Percentiles rank a stretch among this genome's conserved stretches.
These are phyloP conservation scores for Synanthedon tipuliformis DNA, from an alignment of 2,888 invertebrate genomes.

Conservation along the genomic window DNA sequence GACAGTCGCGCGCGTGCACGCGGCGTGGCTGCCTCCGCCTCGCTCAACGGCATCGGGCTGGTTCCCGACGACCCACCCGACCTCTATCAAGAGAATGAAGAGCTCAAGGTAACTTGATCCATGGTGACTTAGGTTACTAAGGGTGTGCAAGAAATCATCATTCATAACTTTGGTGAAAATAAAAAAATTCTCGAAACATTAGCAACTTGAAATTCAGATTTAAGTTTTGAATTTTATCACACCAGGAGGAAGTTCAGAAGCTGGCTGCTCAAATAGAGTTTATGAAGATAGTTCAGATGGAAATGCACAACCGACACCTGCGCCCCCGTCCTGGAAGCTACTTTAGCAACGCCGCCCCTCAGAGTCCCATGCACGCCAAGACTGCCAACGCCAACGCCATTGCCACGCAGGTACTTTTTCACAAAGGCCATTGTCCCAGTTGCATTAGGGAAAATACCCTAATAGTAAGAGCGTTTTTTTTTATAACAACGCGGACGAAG, in stretches of 20 bases:
- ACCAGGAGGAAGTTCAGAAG: slow-evolving; percentile 90
- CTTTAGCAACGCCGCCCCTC: slow-evolving; percentile 67
- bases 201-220: too few relatives aligned
- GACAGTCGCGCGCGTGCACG: slow-evolving; percentile 86
- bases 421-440: background rate
- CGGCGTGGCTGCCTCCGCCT: slow-evolving; percentile 87
- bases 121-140: too few relatives aligned
- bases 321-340: slow-evolving; percentile 87
- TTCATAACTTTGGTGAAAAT: too few relatives aligned
- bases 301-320: slow-evolving; percentile 89
- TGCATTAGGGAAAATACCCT: too few relatives aligned
- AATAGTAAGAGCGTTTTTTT: too few relatives aligned
- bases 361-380: slow-evolving; percentile 45
- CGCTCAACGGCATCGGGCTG: slow-evolving; percentile 86
- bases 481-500: too few relatives aligned
- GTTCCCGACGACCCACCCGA: slow-evolving; percentile 88
- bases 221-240: background rate
- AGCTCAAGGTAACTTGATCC: slow-evolving; percentile 80
- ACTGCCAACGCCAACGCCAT: slow-evolving; percentile 20
- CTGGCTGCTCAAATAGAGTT: slow-evolving; percentile 92
- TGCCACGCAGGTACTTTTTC: background rate
- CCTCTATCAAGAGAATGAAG: slow-evolving; percentile 90
- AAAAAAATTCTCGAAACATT: too few relatives aligned
- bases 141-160: too few relatives aligned
- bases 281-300: slow-evolving; percentile 95